Evolutionary conservation across 2,888 invertebrate genomes (phyloP).

Genomic region (Blastobasis lacticolella): DNA sequence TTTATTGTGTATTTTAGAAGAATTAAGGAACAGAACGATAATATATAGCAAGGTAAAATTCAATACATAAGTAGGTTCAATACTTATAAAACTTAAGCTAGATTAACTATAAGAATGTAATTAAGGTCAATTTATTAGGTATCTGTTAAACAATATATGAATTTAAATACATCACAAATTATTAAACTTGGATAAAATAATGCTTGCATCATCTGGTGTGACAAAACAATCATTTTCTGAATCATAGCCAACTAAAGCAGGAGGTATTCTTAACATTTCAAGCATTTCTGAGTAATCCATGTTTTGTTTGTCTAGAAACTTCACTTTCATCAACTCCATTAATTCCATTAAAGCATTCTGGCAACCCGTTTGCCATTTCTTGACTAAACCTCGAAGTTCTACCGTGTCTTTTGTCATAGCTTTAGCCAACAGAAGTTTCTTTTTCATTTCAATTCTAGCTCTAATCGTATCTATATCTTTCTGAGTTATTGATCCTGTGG

Average conservation of each 20-base stretch:
- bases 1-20: neutral
- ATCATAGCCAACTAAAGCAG: conserved; percentile 62
- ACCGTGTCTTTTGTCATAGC: conserved; percentile 54
- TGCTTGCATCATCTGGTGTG: conserved; percentile 46
- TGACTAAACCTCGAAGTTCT: conserved; percentile 60
- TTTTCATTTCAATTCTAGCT: conserved; percentile 55
- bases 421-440: conserved; percentile 47
- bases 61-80: too few relatives aligned
- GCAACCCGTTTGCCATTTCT: conserved; percentile 71
- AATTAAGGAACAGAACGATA: neutral
- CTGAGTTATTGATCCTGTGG: conserved; percentile 61
- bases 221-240: conserved; percentile 63
- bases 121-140: conserved; percentile 4
- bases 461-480: conserved; percentile 57
- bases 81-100: too few relatives aligned
- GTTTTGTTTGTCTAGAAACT: conserved; percentile 48
- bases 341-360: conserved; percentile 67
- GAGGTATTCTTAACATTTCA: conserved; percentile 61
- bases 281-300: conserved; percentile 66
- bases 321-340: conserved; percentile 55
- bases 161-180: conserved; percentile 18
- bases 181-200: conserved; percentile 43
- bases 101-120: neutral
- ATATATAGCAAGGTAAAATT: too few relatives aligned
- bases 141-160: conserved; percentile 9